Evolutionary conservation across 2,888 invertebrate genomes (phyloP).

Genomic region (Digitonthophagus gazella): DNA sequence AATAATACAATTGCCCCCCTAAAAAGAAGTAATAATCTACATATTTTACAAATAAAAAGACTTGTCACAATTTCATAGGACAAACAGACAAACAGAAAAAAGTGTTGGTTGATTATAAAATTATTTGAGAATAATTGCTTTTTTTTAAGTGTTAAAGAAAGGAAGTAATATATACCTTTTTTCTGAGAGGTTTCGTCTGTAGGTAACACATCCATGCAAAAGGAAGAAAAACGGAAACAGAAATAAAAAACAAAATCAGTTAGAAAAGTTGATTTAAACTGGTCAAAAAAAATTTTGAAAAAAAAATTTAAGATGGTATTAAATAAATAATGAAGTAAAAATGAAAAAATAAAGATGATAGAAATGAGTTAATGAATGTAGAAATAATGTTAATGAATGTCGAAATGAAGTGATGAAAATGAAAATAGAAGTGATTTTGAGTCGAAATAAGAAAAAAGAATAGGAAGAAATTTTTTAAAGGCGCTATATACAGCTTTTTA

Average conservation of each 20-base stretch:
- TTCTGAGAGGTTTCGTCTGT: slow-evolving; percentile 45
- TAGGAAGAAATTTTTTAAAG: too few species aligned
- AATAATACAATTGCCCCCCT: neutral
- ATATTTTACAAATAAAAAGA: neutral
- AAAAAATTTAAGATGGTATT: neutral
- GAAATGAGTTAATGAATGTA: too few species aligned
- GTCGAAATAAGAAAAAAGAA: too few species aligned
- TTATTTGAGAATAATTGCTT: neutral
- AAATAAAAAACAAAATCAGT: slow-evolving; percentile 23
- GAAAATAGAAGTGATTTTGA: too few species aligned
- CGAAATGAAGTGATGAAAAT: too few species aligned
- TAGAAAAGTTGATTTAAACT: neutral
- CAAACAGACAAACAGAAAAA: slow-evolving; percentile 10
- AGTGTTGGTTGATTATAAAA: slow-evolving; percentile 12
- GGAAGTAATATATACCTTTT: slow-evolving; percentile 41
- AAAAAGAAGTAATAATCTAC: too few species aligned
- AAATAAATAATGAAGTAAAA: slow-evolving; percentile 23
- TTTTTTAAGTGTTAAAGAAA: slow-evolving; percentile 25
- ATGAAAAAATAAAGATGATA: slow-evolving; percentile 21
- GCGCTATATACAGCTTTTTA: too few species aligned
- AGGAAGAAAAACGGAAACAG: slow-evolving; percentile 30
- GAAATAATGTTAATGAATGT: too few species aligned
- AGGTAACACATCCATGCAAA: slow-evolving; percentile 38
- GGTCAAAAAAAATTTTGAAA: slow-evolving; percentile 2
- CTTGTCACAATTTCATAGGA: neutral